Percentiles rank a stretch among this genome's conserved stretches.
Conservation (phyloP, 2,797 vertebrate species). For the Enteromius trimaculatus region DNA sequence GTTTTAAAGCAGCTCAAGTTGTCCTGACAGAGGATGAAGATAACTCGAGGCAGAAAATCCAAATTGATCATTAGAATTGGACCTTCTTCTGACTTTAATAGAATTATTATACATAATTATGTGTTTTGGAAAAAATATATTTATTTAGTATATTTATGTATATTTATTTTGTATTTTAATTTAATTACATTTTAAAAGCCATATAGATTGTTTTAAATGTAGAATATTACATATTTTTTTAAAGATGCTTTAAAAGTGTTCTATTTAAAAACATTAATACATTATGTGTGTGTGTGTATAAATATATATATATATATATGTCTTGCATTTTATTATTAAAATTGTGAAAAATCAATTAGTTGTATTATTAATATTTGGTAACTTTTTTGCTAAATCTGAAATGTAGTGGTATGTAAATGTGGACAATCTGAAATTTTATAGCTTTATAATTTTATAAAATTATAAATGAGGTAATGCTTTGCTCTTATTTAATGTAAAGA, state of each 20-base stretch:
- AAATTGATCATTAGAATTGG: background rate
- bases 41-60: background rate
- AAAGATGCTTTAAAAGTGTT: background rate
- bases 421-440: background rate
- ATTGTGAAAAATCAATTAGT: background rate
- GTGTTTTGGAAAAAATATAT: no score
- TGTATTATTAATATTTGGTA: background rate
- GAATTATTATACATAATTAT: background rate
- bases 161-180: no score
- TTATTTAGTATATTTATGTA: no score
- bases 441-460: no score
- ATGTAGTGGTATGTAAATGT: background rate
- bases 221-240: background rate
- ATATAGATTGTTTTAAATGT: no score
- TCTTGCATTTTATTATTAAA: background rate
- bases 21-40: constrained; percentile 6
- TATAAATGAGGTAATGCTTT: background rate
- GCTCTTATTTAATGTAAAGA: background rate
- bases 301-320: background rate
- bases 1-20: background rate
- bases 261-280: background rate
- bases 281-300: background rate
- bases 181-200: no score
- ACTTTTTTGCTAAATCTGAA: background rate
- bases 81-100: background rate